phyloP scores from a whole-genome alignment of 2,797 vertebrate species.

The Chelidonichthys spinosus region DNA sequence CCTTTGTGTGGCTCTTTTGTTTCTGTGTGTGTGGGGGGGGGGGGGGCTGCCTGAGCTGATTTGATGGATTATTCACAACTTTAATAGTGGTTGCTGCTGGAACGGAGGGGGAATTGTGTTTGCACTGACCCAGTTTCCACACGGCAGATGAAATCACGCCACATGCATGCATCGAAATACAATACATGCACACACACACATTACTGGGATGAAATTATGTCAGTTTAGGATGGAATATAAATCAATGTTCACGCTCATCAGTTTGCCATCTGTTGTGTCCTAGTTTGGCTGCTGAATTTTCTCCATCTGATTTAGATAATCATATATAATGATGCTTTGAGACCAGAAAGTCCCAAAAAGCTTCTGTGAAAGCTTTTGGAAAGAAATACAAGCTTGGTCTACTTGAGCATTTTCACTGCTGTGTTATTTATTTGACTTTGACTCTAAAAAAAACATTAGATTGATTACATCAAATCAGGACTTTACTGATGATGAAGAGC shows the following conservation, averaged over 20 bases:
- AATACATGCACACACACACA: background rate
- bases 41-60: slow-evolving; percentile 38
- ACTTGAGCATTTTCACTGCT: slow-evolving; percentile 2
- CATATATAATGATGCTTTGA: slow-evolving; percentile 11
- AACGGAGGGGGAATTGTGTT: slow-evolving; percentile 56
- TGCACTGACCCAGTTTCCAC: slow-evolving; percentile 77
- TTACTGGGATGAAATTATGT: slow-evolving; percentile 29
- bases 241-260: slow-evolving; percentile 61
- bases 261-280: slow-evolving; percentile 70
- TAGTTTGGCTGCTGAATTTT: slow-evolving; percentile 52
- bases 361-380: slow-evolving; percentile 14
- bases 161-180: slow-evolving; percentile 6
- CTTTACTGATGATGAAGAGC: background rate
- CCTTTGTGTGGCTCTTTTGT: background rate
- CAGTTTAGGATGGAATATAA: slow-evolving; percentile 56
- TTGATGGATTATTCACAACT: slow-evolving; percentile 75
- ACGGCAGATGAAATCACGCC: slow-evolving; percentile 30
- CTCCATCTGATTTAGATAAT: slow-evolving; percentile 49
- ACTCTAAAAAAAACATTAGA: slow-evolving; percentile 7
- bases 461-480: slow-evolving; percentile 2
- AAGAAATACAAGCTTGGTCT: background rate
- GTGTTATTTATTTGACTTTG: slow-evolving; percentile 19
- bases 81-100: slow-evolving; percentile 62
- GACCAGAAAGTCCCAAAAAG: slow-evolving; percentile 15
- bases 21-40: background rate